These are phyloP conservation scores for Rhogogaster chlorosoma DNA, from an alignment of 2,888 invertebrate species.

Conservation along the genomic window DNA sequence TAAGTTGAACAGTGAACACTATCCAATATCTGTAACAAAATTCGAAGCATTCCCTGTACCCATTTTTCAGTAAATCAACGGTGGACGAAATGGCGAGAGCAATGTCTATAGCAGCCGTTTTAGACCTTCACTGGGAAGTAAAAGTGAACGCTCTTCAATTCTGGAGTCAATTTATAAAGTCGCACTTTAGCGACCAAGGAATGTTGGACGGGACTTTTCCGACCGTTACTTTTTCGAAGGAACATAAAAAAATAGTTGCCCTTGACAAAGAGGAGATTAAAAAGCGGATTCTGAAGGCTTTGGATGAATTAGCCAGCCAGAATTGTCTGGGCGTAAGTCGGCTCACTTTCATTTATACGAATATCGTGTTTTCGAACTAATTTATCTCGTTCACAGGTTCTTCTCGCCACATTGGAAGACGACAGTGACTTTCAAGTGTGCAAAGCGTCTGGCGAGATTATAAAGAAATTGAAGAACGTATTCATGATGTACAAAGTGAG, in stretches of 20 bases:
- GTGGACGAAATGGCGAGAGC: slow-evolving; percentile 82
- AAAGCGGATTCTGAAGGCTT: slow-evolving; percentile 82
- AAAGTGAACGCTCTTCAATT: slow-evolving; percentile 86
- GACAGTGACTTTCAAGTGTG: slow-evolving; percentile 87
- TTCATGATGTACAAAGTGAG: slow-evolving; percentile 47
- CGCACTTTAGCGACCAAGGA: slow-evolving; percentile 86
- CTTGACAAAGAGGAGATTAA: slow-evolving; percentile 85
- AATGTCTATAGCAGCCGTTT: slow-evolving; percentile 84
- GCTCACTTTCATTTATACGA: not conserved
- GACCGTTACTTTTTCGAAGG: slow-evolving; percentile 88
- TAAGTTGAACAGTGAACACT: slow-evolving; percentile 65
- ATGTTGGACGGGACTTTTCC: slow-evolving; percentile 91
- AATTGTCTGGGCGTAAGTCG: slow-evolving; percentile 83
- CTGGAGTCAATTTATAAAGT: slow-evolving; percentile 85
- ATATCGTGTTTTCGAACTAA: slow-evolving; percentile 16
- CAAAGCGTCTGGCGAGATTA: slow-evolving; percentile 81
- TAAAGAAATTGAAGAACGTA: slow-evolving; percentile 78
- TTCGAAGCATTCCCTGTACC: not conserved
- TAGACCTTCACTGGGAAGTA: slow-evolving; percentile 92
- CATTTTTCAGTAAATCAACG: slow-evolving; percentile 72
- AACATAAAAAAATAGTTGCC: slow-evolving; percentile 88
- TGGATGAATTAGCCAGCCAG: slow-evolving; percentile 84
- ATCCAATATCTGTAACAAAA: not conserved
- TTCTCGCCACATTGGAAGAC: slow-evolving; percentile 83
- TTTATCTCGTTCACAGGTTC: slow-evolving; percentile 72